These are phyloP conservation scores for Willisornis vidua DNA, from an alignment of 2,113 vertebrate species.

Conservation along the genomic window DNA sequence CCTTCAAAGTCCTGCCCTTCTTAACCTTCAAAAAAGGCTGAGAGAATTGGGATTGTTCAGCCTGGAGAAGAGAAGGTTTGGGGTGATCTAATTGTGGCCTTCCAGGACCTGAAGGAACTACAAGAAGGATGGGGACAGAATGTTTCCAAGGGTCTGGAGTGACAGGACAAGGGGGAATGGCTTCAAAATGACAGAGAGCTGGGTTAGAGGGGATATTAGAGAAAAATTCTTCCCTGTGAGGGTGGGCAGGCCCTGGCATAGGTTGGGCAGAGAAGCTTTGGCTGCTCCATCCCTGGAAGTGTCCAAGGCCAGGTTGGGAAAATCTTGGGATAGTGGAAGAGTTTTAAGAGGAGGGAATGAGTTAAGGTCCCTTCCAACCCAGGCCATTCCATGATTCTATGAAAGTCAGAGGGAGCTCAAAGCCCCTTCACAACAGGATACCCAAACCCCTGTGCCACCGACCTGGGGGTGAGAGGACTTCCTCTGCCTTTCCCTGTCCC, in stretches of 20 bases:
- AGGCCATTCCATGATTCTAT: background rate
- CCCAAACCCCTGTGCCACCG: background rate
- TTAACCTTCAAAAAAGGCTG: background rate
- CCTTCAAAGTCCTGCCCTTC: background rate
- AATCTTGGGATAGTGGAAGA: rapidly evolving
- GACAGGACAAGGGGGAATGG: background rate
- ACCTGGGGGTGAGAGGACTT: background rate
- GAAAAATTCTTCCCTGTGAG: background rate
- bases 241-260: background rate
- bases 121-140: background rate
- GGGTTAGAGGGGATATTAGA: background rate
- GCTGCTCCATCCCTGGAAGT: background rate
- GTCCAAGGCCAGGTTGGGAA: rapidly evolving
- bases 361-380: background rate
- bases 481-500: background rate
- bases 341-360: background rate
- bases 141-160: background rate
- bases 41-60: background rate
- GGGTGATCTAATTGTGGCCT: background rate
- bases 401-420: background rate
- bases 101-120: background rate
- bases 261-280: background rate
- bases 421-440: background rate
- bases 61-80: background rate
- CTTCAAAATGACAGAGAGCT: background rate